phyloP scores from a whole-genome alignment of 2,113 vertebrate genomes.

The Scomber colias region DNA sequence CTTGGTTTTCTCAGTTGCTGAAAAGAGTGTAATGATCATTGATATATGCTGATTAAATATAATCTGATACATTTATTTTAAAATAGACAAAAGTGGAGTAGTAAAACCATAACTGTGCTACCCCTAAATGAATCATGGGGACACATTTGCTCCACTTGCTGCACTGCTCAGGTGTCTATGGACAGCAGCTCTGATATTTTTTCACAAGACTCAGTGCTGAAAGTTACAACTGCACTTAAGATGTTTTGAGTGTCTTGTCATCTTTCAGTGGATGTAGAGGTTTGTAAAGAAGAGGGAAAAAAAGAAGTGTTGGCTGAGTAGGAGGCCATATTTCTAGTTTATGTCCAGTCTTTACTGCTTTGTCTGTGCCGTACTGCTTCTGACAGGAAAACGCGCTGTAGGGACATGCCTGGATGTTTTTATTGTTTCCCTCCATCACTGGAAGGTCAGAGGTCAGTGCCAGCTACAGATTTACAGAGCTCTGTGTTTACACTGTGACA shows the following conservation, averaged over 20 bases:
- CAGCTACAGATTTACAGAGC: not conserved
- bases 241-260: slow-evolving; percentile 17
- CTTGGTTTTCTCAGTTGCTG: no score
- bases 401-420: slow-evolving; percentile 10
- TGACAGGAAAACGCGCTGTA: not conserved
- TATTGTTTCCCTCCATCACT: not conserved
- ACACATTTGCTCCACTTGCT: no score
- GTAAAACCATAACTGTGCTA: no score
- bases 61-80: no score
- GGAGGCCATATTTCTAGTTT: slow-evolving; percentile 28
- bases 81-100: no score
- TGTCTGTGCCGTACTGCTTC: slow-evolving; percentile 32
- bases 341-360: slow-evolving; percentile 16
- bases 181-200: no score
- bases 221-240: slow-evolving; percentile 26
- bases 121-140: no score
- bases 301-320: not conserved
- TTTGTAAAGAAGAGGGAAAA: not conserved
- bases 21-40: no score
- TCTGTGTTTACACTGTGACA: not conserved
- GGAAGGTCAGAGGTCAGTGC: slow-evolving; percentile 17
- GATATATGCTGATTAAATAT: no score
- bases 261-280: slow-evolving; percentile 16
- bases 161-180: no score
- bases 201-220: not conserved